Conservation (phyloP, 2,888 invertebrate species). For the Deilephila porcellus region DNA sequence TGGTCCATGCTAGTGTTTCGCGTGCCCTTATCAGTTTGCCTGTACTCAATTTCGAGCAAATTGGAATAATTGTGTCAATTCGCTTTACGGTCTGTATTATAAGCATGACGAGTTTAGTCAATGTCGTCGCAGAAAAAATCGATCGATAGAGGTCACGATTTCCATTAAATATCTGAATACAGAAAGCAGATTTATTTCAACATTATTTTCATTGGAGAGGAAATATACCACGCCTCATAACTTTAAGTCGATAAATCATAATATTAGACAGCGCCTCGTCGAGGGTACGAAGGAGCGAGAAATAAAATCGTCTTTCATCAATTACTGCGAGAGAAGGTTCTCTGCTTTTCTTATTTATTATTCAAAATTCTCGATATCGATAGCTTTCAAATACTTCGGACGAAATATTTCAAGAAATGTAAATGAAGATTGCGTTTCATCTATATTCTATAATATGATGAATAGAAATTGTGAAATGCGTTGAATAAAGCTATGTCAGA, state of each 20-base stretch:
- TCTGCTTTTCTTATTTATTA: constrained; percentile 50
- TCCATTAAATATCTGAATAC: constrained; percentile 44
- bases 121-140: too few relatives aligned
- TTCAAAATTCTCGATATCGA: constrained; percentile 53
- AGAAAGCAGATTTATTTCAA: constrained; percentile 51
- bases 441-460: background rate
- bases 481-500: background rate
- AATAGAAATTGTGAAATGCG: background rate
- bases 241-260: constrained; percentile 72
- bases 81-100: too few relatives aligned
- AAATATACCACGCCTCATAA: constrained; percentile 60
- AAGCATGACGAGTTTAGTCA: too few relatives aligned
- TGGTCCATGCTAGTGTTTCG: too few relatives aligned
- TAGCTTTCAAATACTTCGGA: constrained; percentile 37
- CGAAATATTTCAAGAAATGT: constrained; percentile 22
- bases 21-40: too few relatives aligned
- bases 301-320: constrained; percentile 65
- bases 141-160: constrained; percentile 39
- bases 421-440: constrained; percentile 1
- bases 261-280: constrained; percentile 66
- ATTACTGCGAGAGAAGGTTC: constrained; percentile 59
- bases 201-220: constrained; percentile 54
- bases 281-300: constrained; percentile 57
- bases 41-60: too few relatives aligned
- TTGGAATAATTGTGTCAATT: too few relatives aligned